These are phyloP conservation scores for Neoniphon sammara DNA, from an alignment of 2,797 vertebrate species.

Conservation along the genomic window DNA sequence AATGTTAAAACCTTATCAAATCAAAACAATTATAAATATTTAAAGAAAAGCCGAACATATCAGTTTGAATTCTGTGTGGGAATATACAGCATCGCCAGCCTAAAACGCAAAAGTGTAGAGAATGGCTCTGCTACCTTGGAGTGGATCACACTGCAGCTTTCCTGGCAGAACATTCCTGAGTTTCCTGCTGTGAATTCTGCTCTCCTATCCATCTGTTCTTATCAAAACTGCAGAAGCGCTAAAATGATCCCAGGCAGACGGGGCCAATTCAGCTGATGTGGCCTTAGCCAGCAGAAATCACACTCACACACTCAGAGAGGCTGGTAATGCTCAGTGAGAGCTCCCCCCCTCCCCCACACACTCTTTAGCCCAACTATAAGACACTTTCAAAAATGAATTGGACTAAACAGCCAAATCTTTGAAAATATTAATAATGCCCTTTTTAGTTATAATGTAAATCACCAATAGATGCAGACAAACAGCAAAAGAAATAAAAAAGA, in stretches of 20 bases:
- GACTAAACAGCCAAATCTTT: conserved; percentile 37
- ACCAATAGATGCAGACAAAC: conserved; percentile 31
- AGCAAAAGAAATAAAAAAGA: conserved; percentile 24
- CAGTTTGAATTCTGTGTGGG: conserved; percentile 14
- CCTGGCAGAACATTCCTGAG: conserved; percentile 76
- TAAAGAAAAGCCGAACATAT: conserved; percentile 37
- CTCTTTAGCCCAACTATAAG: conserved; percentile 58
- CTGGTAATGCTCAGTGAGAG: conserved; percentile 16
- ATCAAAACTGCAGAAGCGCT: conserved; percentile 66
- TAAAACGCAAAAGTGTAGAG: conserved; percentile 16
- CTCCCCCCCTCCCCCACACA: not conserved
- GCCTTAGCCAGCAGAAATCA: conserved; percentile 51
- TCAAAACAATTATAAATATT: conserved; percentile 10
- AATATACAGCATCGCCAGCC: conserved; percentile 23
- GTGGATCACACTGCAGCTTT: conserved; percentile 50
- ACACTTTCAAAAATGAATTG: conserved; percentile 58
- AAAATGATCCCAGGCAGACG: conserved; percentile 52
- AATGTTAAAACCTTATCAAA: conserved; percentile 23
- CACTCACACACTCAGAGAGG: conserved; percentile 24
- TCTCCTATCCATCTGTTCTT: conserved; percentile 72
- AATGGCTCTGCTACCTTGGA: conserved; percentile 26
- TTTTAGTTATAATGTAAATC: conserved; percentile 53
- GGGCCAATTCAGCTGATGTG: conserved; percentile 55
- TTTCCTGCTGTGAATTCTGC: conserved; percentile 72
- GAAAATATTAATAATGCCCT: conserved; percentile 70